These are phyloP conservation scores for Morpho helenor DNA, from an alignment of 2,888 invertebrate species.

Conservation along the genomic window DNA sequence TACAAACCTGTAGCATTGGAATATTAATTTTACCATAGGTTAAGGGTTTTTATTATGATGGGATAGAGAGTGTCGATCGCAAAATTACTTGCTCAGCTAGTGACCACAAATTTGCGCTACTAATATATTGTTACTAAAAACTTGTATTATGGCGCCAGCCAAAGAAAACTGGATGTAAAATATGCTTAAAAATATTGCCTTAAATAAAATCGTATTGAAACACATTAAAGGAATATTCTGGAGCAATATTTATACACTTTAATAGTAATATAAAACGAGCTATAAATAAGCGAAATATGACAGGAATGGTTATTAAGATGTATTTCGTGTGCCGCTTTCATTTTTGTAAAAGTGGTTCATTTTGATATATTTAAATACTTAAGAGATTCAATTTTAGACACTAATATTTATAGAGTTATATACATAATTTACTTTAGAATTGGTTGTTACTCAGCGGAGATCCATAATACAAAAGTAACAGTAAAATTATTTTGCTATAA, in stretches of 20 bases:
- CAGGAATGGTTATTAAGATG: conserved; percentile 21
- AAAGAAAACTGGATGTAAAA: background rate
- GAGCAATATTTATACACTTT: conserved; percentile 16
- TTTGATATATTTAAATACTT: conserved; percentile 7
- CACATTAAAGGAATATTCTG: conserved; percentile 1
- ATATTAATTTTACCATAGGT: too few relatives aligned
- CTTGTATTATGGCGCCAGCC: too few relatives aligned
- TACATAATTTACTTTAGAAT: too few relatives aligned
- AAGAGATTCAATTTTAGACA: background rate
- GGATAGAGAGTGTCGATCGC: too few relatives aligned
- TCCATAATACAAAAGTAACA: too few relatives aligned
- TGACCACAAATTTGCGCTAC: too few relatives aligned
- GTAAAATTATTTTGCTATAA: too few relatives aligned
- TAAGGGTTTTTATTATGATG: too few relatives aligned
- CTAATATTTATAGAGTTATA: background rate
- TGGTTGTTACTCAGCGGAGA: too few relatives aligned
- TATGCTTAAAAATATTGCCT: background rate
- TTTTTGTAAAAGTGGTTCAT: conserved; percentile 13
- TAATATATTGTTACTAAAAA: too few relatives aligned
- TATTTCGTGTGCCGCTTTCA: conserved; percentile 28
- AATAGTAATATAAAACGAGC: conserved; percentile 33
- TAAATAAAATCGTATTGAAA: background rate
- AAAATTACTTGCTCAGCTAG: too few relatives aligned
- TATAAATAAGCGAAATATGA: conserved; percentile 20
- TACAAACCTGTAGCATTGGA: too few relatives aligned